These are phyloP conservation scores for Trachelipus rathkii DNA, from an alignment of 1,140 invertebrate genomes.

Conservation along the genomic window DNA sequence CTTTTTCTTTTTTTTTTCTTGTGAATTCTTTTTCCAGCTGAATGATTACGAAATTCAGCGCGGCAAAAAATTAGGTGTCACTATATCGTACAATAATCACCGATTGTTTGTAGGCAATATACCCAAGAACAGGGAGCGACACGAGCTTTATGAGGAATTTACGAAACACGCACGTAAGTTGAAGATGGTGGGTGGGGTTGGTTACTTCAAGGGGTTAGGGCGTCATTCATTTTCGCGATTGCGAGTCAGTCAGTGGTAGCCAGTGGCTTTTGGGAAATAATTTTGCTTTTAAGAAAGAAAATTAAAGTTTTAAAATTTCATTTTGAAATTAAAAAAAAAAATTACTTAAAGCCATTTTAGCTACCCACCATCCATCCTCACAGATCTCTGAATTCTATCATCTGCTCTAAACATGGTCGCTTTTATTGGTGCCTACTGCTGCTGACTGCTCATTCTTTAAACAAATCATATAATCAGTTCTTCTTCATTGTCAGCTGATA, in stretches of 20 bases:
- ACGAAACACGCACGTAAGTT: slow-evolving; percentile 98
- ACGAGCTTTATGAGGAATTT: slow-evolving; percentile 99
- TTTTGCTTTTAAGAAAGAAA: no score
- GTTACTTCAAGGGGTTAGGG: no score
- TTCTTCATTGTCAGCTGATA: no score
- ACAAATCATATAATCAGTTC: no score
- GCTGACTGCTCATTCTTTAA: slow-evolving; percentile 37
- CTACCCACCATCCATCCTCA: no score
- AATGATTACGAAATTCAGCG: slow-evolving; percentile 99
- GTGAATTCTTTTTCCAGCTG: slow-evolving; percentile 73
- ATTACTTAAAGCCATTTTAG: no score
- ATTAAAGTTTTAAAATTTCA: no score
- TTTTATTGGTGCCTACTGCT: slow-evolving; percentile 40
- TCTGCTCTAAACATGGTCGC: slow-evolving; percentile 44
- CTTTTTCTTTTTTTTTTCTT: slow-evolving; percentile 14
- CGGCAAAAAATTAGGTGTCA: slow-evolving; percentile 98
- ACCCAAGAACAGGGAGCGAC: slow-evolving; percentile 98
- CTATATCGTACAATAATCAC: slow-evolving; percentile 99
- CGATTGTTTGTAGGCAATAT: slow-evolving; percentile 99
- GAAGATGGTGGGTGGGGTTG: slow-evolving; percentile 43
- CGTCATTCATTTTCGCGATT: background rate
- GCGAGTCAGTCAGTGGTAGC: slow-evolving; percentile 47
- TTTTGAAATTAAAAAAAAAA: no score
- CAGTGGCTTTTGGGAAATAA: slow-evolving; percentile 35
- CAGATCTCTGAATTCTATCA: slow-evolving; percentile 41